Base-by-base conservation (phyloP, 2,113 vertebrate genomes). In the Turnix velox region DNA sequence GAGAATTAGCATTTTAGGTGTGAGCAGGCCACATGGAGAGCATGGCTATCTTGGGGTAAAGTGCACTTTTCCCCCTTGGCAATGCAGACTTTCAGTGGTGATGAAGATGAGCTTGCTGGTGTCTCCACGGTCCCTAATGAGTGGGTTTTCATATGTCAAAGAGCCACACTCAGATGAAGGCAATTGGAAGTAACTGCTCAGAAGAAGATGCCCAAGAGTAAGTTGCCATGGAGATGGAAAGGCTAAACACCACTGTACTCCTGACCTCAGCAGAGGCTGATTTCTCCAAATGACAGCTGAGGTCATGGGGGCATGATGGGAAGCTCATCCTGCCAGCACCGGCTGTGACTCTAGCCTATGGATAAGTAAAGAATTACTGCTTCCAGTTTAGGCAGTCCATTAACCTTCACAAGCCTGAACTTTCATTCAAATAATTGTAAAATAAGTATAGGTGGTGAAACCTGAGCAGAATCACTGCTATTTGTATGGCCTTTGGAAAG, bases 221-320 rank as follows among this genome's bases (percentile, higher is more conserved):
- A 88, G 97, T 97, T 97, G 67, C 97, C 92, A 97, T 97, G 97
- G 97, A 97, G 92, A 98, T 84, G 61, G 94, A 90, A 92, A 97
- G 81, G 93, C 68, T 95, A 92, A 97, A 94, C 94, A 94, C 88
- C 58, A 82, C 78, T 49, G 73, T 90, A 75, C 66, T 37, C 43
- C 27, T 59, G 92, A 95, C 97, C 97, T 96, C 59, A 0, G 31
- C 10, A 9, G 90, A 94, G 93, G 91, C 80, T 83, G 94, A 96
- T 97, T 97, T 97, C 96, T 97, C 91, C 43, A 24, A 92, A 78
- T 80, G 96, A 92, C 89, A 96, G 91, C 46, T 43, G 75, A 95
- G 97, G 96, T 95, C 79, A 0, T 0, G 3, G 49, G 96, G 93
- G 89, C 90, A 90, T 31, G 58, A 33, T 7, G 7, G 87, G 94